Evolutionary conservation across 2,113 vertebrate genomes (phyloP).

Genomic region (Natator depressus): DNA sequence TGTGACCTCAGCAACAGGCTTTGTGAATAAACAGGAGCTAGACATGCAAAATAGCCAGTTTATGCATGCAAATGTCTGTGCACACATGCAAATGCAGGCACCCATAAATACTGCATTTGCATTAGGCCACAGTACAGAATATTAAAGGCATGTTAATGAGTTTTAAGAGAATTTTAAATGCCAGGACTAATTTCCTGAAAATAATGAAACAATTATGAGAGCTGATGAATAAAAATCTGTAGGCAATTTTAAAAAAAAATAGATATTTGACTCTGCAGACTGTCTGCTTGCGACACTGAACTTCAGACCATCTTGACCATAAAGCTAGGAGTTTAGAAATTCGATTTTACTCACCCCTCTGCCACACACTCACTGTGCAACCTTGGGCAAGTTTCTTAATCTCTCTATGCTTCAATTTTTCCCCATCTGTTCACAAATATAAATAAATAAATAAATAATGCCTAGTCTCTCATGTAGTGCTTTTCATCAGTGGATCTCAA

Average conservation of each 20-base stretch:
- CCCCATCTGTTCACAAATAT: conserved; percentile 27
- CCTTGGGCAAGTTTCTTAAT: conserved; percentile 17
- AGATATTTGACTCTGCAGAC: conserved; percentile 36
- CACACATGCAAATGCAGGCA: conserved; percentile 64
- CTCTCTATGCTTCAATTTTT: conserved; percentile 10
- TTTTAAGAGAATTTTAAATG: conserved; percentile 45
- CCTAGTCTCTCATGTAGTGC: not conserved
- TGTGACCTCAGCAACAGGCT: conserved; percentile 47
- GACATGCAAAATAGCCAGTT: conserved; percentile 63
- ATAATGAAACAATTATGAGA: conserved; percentile 31
- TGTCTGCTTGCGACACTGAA: conserved; percentile 22
- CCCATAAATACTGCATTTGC: conserved; percentile 41
- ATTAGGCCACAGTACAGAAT: conserved; percentile 31
- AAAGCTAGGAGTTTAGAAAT: not conserved
- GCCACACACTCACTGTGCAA: not conserved
- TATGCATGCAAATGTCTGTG: conserved; percentile 66
- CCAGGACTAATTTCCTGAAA: conserved; percentile 10
- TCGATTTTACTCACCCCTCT: not conserved
- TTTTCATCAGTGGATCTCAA: not conserved
- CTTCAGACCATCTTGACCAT: conserved; percentile 26
- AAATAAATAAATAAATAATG: not conserved
- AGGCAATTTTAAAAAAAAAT: conserved; percentile 28
- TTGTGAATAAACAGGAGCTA: conserved; percentile 66
- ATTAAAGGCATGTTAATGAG: conserved; percentile 60
- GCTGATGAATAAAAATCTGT: conserved; percentile 56